Percentiles rank a stretch among this genome's conserved stretches.
Evolutionary conservation across 2,113 vertebrate genomes (phyloP).

Genomic region (Nibea coibor): DNA sequence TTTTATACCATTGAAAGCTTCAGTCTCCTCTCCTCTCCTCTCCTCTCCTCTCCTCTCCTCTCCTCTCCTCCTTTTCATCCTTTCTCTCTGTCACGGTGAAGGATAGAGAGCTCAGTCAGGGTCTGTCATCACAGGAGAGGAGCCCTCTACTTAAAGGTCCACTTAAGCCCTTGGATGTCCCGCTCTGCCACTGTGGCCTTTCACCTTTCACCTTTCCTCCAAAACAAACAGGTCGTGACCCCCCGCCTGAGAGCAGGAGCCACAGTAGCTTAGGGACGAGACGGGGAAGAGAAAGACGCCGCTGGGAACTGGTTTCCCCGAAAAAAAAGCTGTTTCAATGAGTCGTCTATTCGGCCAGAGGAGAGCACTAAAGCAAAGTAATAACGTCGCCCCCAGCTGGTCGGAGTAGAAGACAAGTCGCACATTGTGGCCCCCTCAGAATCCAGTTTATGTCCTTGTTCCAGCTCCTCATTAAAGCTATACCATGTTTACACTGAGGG

Average conservation of each 20-base stretch:
- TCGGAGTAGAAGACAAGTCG: not conserved
- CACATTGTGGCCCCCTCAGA: no score
- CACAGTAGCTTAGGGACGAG: conserved; percentile 54
- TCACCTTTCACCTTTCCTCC: conserved; percentile 64
- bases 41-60: not conserved
- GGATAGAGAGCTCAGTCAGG: conserved; percentile 48
- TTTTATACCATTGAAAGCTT: no score
- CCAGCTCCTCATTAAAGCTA: no score
- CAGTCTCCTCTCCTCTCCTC: no score
- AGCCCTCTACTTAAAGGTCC: conserved; percentile 56
- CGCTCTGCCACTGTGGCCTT: conserved; percentile 52
- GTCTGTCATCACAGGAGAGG: conserved; percentile 48
- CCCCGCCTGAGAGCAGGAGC: conserved; percentile 58
- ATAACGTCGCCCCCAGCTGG: conserved; percentile 3
- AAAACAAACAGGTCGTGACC: conserved; percentile 75
- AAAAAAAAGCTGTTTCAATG: not conserved
- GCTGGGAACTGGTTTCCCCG: conserved; percentile 6
- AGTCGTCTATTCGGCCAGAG: not conserved
- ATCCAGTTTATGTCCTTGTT: not conserved
- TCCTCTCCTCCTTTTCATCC: not conserved
- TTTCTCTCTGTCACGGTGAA: conserved; percentile 9
- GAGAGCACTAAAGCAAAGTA: not conserved
- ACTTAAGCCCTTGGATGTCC: conserved; percentile 61
- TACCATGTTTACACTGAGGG: no score
- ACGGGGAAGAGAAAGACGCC: conserved; percentile 5